phyloP scores from a whole-genome alignment of 1,140 invertebrate genomes.

The Camponotus vicinus region DNA sequence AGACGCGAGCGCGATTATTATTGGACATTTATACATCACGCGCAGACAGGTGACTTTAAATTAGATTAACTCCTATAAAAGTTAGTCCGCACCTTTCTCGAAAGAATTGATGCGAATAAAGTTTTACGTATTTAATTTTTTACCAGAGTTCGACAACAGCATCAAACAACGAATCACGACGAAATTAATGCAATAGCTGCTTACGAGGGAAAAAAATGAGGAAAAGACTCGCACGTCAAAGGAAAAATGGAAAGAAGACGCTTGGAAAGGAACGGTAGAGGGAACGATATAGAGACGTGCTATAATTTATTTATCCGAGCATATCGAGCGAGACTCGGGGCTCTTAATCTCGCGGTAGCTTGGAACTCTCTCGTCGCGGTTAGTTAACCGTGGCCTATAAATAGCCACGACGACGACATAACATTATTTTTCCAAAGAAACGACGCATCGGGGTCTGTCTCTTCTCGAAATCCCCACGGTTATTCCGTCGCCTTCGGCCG shows the following conservation, averaged over 20 bases:
- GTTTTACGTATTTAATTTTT: not conserved
- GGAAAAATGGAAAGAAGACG: constrained; percentile 7
- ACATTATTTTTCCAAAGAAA: constrained; percentile 81
- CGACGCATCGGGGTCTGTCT: constrained; percentile 63
- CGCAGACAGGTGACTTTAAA: not conserved
- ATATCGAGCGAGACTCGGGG: not conserved
- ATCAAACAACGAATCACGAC: not conserved
- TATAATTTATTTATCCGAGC: constrained; percentile 58
- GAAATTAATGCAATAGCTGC: not conserved
- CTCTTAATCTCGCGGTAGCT: constrained; percentile 27
- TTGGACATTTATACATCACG: constrained; percentile 24
- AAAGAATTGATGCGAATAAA: not conserved
- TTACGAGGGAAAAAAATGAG: not conserved
- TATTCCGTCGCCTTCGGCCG: not conserved
- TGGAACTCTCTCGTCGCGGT: constrained; percentile 69
- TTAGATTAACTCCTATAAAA: constrained; percentile 21
- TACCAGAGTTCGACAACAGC: not conserved
- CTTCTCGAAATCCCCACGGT: constrained; percentile 18
- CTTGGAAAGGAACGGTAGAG: not conserved
- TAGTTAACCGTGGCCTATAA: constrained; percentile 79
- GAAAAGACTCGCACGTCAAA: not conserved
- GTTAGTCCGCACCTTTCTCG: not conserved
- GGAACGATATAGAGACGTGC: not conserved
- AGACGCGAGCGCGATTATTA: constrained; percentile 15
- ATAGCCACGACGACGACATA: constrained; percentile 77